phyloP scores from a whole-genome alignment of 2,888 invertebrate species.

The Athetis lepigone region DNA sequence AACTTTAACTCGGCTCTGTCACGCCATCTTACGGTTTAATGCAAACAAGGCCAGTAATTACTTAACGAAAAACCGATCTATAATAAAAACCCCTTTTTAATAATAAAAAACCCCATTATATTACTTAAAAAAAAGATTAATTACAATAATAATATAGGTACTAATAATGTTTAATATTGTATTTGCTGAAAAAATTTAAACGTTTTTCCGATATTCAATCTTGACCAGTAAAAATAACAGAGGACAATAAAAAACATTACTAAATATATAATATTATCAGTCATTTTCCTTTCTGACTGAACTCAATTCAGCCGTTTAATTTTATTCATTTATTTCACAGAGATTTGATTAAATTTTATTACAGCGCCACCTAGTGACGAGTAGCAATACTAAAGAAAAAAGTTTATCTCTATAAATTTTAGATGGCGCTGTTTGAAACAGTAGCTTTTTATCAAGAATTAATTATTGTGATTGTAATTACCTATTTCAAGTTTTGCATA shows the following conservation, averaged over 20 bases:
- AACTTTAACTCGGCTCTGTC: not conserved
- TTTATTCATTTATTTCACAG: not conserved
- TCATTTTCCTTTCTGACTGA: not conserved
- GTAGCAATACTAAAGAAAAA: constrained; percentile 69
- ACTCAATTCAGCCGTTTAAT: no score
- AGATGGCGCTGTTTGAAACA: constrained; percentile 66
- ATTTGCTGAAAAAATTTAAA: no score
- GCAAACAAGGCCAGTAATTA: no score
- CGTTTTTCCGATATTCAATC: no score
- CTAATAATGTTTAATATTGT: no score
- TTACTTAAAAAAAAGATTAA: no score
- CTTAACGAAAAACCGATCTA: no score
- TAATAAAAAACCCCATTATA: no score
- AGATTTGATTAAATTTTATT: not conserved
- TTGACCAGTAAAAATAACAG: no score
- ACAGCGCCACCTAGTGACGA: constrained; percentile 74
- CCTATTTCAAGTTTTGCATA: not conserved
- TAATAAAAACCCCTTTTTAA: no score
- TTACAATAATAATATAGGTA: no score
- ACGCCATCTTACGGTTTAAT: constrained; percentile 33
- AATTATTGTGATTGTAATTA: not conserved
- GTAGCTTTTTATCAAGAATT: not conserved
- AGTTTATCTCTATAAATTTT: not conserved
- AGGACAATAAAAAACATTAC: no score
- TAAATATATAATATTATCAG: not conserved